Evolutionary conservation across 2,113 vertebrate genomes (phyloP).

Genomic region (Narcine bancroftii): DNA sequence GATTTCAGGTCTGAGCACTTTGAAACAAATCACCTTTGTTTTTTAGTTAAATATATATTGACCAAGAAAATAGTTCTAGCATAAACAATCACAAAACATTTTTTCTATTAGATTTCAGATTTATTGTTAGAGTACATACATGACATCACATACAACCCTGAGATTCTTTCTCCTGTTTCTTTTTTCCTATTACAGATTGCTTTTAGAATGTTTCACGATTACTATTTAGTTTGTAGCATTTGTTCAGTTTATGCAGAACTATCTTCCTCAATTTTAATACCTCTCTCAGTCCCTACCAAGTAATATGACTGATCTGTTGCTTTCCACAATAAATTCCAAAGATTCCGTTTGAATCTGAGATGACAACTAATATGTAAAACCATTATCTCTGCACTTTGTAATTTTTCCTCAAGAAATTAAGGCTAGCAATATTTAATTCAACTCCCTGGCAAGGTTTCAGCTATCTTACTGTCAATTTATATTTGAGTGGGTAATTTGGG

Average conservation of each 20-base stretch:
- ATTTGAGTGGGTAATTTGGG: background rate
- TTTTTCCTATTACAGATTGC: background rate
- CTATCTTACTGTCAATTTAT: background rate
- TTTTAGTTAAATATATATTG: background rate
- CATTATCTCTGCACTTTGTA: background rate
- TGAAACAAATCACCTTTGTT: background rate
- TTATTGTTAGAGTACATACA: too few relatives aligned
- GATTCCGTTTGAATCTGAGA: background rate
- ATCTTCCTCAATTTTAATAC: background rate
- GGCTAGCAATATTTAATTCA: background rate
- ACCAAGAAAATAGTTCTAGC: background rate
- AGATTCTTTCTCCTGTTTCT: too few relatives aligned
- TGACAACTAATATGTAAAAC: background rate
- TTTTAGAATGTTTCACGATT: background rate
- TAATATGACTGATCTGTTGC: background rate
- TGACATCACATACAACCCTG: too few relatives aligned
- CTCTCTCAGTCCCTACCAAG: background rate
- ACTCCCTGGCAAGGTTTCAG: background rate
- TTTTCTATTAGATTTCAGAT: background rate
- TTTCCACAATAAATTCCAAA: background rate
- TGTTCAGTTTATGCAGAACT: background rate
- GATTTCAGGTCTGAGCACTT: too few relatives aligned
- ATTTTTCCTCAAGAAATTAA: background rate
- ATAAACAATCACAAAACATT: background rate
- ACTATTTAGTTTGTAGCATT: background rate